phyloP scores from a whole-genome alignment of 2,797 vertebrate genomes.

The Falco berigora region DNA sequence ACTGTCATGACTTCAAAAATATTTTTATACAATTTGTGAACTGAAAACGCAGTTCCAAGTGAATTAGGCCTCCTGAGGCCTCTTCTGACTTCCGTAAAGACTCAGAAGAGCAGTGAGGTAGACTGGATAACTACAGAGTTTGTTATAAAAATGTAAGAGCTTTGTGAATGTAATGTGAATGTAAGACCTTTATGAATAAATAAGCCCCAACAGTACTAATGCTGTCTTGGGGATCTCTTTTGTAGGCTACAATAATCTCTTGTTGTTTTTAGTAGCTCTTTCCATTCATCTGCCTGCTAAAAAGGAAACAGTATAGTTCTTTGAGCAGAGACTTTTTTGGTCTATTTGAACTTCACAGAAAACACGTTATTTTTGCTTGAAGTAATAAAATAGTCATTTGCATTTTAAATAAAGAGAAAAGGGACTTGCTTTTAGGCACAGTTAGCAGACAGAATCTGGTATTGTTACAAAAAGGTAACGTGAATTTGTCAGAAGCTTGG shows the following conservation, averaged over 20 bases:
- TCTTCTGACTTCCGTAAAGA: not conserved
- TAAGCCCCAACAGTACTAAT: not conserved
- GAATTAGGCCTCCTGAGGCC: not conserved
- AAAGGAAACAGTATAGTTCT: not conserved
- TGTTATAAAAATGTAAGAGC: not conserved
- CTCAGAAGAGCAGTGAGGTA: not conserved
- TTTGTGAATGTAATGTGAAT: too few species aligned
- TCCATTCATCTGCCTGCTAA: not conserved
- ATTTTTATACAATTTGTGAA: not conserved
- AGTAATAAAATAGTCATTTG: not conserved
- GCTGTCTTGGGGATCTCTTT: not conserved
- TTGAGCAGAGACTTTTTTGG: not conserved
- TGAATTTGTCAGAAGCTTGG: not conserved
- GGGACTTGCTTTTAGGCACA: not conserved
- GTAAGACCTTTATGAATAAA: not conserved
- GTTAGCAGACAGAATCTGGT: not conserved
- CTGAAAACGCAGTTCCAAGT: not conserved
- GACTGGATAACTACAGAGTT: not conserved
- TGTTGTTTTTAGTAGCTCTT: not conserved
- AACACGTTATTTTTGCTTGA: not conserved
- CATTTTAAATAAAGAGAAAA: not conserved
- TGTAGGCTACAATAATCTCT: not conserved
- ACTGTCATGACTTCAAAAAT: not conserved
- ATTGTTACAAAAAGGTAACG: not conserved
- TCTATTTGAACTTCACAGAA: not conserved